phyloP scores from a whole-genome alignment of 2,888 invertebrate species.

The Alviniconcha strummeri region DNA sequence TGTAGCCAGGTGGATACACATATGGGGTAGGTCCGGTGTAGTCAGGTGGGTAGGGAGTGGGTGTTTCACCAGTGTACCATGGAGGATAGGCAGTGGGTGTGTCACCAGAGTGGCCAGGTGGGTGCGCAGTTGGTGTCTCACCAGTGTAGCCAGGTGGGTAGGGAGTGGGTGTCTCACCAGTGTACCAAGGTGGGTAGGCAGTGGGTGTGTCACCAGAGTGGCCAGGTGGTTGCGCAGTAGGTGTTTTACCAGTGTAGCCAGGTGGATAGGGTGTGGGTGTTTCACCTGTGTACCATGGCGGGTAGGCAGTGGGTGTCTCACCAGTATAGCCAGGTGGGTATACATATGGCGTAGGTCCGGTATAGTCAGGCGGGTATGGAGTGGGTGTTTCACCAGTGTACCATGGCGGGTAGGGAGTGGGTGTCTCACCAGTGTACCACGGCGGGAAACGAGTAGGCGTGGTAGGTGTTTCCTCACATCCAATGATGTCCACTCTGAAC shows the following conservation, averaged over 20 bases:
- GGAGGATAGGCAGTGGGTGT: slow-evolving; percentile 24
- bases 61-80: slow-evolving; percentile 17
- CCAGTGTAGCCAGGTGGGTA: slow-evolving; percentile 12
- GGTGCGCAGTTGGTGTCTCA: too few species aligned
- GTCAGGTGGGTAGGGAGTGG: slow-evolving; percentile 15
- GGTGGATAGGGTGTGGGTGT: slow-evolving; percentile 20
- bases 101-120: slow-evolving; percentile 7
- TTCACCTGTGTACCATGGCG: slow-evolving; percentile 3
- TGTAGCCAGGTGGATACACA: slow-evolving; percentile 18
- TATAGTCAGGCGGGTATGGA: slow-evolving; percentile 10
- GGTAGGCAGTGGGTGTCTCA: too few species aligned
- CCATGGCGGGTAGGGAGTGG: slow-evolving; percentile 7
- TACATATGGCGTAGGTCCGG: slow-evolving; percentile 3
- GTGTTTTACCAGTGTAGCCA: slow-evolving; percentile 5
- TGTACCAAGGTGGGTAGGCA: slow-evolving; percentile 19
- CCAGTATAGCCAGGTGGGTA: slow-evolving; percentile 20
- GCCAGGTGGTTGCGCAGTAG: slow-evolving; percentile 11
- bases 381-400: slow-evolving; percentile 22
- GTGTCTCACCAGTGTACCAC: not conserved
- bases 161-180: slow-evolving; percentile 15
- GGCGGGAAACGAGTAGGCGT: slow-evolving; percentile 12
- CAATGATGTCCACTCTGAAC: slow-evolving; percentile 58
- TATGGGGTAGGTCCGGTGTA: slow-evolving; percentile 21
- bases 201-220: slow-evolving; percentile 18
- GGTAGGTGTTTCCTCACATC: slow-evolving; percentile 41